These are phyloP conservation scores for Heliconius congener DNA, from an alignment of 1,140 invertebrate species.

Conservation along the genomic window DNA sequence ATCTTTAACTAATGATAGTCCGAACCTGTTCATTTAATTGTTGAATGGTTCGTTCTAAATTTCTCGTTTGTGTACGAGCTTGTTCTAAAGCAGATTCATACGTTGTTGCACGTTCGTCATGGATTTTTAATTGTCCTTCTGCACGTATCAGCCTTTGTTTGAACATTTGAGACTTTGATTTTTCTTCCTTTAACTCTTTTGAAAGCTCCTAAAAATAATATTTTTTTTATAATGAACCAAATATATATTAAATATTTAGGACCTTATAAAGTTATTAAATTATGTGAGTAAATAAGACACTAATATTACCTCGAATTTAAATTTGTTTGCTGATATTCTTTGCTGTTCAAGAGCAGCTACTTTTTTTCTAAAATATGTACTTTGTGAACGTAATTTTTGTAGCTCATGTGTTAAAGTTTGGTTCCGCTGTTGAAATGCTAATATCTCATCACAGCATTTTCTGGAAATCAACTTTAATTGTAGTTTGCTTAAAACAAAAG, in stretches of 20 bases:
- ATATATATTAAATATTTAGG: neutral
- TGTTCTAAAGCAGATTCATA: slow-evolving; percentile 60
- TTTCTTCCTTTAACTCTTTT: slow-evolving; percentile 63
- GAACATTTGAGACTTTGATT: slow-evolving; percentile 45
- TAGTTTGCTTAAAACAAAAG: neutral
- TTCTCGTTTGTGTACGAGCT: slow-evolving; percentile 44
- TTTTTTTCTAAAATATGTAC: slow-evolving; percentile 59
- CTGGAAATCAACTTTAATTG: slow-evolving; percentile 39
- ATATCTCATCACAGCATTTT: slow-evolving; percentile 57
- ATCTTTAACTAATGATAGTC: neutral
- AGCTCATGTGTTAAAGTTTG: slow-evolving; percentile 56
- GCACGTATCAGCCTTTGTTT: slow-evolving; percentile 49
- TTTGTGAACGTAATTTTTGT: slow-evolving; percentile 57
- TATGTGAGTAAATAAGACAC: neutral
- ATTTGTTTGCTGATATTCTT: slow-evolving; percentile 47
- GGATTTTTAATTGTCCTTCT: slow-evolving; percentile 59
- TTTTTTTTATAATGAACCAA: neutral
- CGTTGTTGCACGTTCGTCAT: slow-evolving; percentile 46
- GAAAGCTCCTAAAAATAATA: slow-evolving; percentile 54
- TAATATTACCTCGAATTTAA: slow-evolving; percentile 53
- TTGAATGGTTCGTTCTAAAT: slow-evolving; percentile 56
- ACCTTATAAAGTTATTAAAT: no score
- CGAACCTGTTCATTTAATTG: slow-evolving; percentile 60
- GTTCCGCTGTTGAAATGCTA: slow-evolving; percentile 52
- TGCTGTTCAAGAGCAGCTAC: slow-evolving; percentile 51